Evolutionary conservation across 2,888 invertebrate genomes (phyloP), one percentile per base, ranked within the genome.

Genomic region (Cremastinae sp.): DNA sequence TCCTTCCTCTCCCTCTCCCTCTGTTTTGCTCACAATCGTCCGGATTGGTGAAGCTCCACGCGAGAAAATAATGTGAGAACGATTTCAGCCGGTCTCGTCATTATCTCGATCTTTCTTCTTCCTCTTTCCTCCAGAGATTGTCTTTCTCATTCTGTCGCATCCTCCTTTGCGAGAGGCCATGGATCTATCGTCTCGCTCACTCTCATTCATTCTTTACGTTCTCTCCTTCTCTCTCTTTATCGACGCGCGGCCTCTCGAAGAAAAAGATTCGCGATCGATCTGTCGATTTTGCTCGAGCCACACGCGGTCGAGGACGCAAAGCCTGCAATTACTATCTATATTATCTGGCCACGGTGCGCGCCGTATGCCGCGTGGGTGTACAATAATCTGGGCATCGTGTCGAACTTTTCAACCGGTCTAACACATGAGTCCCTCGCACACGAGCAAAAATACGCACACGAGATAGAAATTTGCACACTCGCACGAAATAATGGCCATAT

Each of bases 51-150:
- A 77, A 58, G 59, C 78, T 64, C 82, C 82, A 84, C 82, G 88
- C 86, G 86, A 87, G 87, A 87, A 87, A 88, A 88, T 88, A 87
- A 88, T 88, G 88, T 88, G 88, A 88, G 88, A 88, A 88, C 87
- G 86, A 87, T 87, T 86, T 86, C 86, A 85, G 82, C 81, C 82
- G 83, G 82, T 82, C 83, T 84, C 85, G 86, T 88, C 86, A 87
- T 88, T 85, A 85, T 85, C 84, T 82, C 79, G 75, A 78, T 80
- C 78, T 76, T 71, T 64, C 71, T 80, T 62, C 74, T 74, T 62
- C 58, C 71, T 62, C 76, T 68, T 64, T 64, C 45, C 18, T 22
- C 65, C 56, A 62, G 28, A 5, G 28, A 28, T 5, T 28, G 28
- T 28, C 28, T 28, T 5, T 28, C 14, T 64, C 69, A 71, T 76